These are phyloP conservation scores for Antheraea assamensis DNA, from an alignment of 2,888 invertebrate species.

Conservation along the genomic window DNA sequence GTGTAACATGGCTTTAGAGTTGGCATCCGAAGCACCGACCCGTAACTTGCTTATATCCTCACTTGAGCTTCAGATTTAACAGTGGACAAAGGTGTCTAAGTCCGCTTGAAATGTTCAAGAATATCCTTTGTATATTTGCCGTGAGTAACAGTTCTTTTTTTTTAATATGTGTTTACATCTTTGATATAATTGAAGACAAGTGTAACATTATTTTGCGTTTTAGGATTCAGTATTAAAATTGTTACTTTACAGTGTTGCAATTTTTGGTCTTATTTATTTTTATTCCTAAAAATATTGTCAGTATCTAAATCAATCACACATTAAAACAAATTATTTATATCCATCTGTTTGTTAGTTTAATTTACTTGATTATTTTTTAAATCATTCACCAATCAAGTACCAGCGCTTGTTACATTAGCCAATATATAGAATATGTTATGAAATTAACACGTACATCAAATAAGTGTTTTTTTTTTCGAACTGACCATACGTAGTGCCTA, in stretches of 20 bases:
- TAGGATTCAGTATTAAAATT: too few species aligned
- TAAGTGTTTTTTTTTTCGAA: too few species aligned
- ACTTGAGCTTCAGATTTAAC: conserved; percentile 13
- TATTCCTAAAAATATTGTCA: not conserved
- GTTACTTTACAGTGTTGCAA: not conserved
- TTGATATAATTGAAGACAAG: not conserved
- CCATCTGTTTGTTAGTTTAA: too few species aligned
- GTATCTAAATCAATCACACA: not conserved
- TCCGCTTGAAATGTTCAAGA: conserved; percentile 27
- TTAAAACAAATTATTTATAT: too few species aligned
- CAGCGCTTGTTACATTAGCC: too few species aligned
- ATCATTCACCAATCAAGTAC: too few species aligned
- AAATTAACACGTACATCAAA: too few species aligned
- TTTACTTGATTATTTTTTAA: too few species aligned
- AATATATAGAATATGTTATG: too few species aligned
- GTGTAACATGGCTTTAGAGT: not conserved
- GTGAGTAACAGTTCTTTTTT: conserved; percentile 21
- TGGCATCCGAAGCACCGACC: conserved; percentile 4
- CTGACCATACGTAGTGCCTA: too few species aligned
- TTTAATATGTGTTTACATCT: not conserved
- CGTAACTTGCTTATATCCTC: not conserved
- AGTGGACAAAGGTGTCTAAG: conserved; percentile 15
- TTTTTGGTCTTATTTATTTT: conserved; percentile 6
- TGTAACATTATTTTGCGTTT: too few species aligned
- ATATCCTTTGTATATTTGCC: conserved; percentile 17